Evolutionary conservation across 2,888 invertebrate species (phyloP).

Genomic region (Cephus nigrinus): DNA sequence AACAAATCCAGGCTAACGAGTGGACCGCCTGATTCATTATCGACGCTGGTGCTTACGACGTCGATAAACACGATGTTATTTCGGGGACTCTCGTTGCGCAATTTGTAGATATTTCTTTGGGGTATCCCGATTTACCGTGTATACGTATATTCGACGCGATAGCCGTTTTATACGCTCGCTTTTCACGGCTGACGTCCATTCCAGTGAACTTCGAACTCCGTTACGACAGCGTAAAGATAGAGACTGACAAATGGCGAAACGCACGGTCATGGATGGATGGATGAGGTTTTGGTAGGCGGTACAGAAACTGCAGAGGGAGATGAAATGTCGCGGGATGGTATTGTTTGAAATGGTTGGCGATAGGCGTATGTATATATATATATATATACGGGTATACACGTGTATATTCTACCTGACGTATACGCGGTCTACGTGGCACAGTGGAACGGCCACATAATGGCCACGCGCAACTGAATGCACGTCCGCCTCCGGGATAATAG

Average conservation of each 20-base stretch:
- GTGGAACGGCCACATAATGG: background rate
- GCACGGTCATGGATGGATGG: background rate
- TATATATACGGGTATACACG: too few species aligned
- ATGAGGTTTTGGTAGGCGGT: background rate
- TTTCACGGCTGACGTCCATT: background rate
- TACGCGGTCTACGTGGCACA: background rate
- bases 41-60: background rate
- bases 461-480: slow-evolving; percentile 17
- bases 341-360: background rate
- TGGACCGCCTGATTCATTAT: background rate
- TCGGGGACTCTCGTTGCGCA: too few species aligned
- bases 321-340: background rate
- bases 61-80: too few species aligned
- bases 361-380: background rate
- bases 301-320: background rate
- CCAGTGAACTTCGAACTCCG: background rate
- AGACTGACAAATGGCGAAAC: background rate
- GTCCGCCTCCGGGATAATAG: slow-evolving; percentile 27
- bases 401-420: background rate
- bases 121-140: rapidly evolving
- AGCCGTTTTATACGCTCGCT: background rate
- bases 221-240: background rate
- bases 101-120: too few species aligned
- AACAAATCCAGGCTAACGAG: background rate
- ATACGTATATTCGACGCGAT: too few species aligned